Base-by-base conservation (phyloP, 2,888 invertebrate species). In the Sesamia inferens region DNA sequence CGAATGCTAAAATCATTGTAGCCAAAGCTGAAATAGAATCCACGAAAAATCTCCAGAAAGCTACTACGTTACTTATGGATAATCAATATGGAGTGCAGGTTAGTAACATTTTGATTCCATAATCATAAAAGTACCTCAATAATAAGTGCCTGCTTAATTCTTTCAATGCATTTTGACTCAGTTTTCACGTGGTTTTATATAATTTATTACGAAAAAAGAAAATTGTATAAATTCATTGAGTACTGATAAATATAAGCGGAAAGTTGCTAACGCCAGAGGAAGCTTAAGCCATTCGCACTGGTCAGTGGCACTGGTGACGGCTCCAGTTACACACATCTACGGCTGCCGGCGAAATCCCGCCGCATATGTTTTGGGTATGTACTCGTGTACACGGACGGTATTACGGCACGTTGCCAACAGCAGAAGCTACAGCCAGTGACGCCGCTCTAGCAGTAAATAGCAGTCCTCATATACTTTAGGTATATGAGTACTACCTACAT, bases 21-120 rank as follows among this genome's bases (percentile, higher is more conserved):
- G 97, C 97, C 1, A 97, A 97, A 87, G 97, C 97, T 70, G 97
- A 97, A 91, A 97, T 97, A 82, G 96, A 96, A 89, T 96, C 97
- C 3, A 97, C 97, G 0, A 94, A 94, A 78, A 97, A 97, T 69
- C 94, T 97, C 69, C 97, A 97, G 88, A 96, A 96, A 88, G 97
- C 97, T 14, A 97, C 97, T 4, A 96, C 96, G 77, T 95, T 97
- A 79, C 96, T 97, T 62, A 93, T 96, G 61, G 96, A 96, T 76
- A 97, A 96, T 62, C 97, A 97, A 7, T 94, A 96, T 74, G 89
- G 92, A 71, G 93, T 93, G 93, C 93, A 93, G 90, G 93, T 94
- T 47, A 94, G 80, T 19, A 48, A 10, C 64, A 51, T 66, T 51
- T 31, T 58, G 16, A 11, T 22, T 57, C 11, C 39, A n/a, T 11